Evolutionary conservation across 2,888 invertebrate species (phyloP).

Genomic region (Mesorhabditis spiculigera): DNA sequence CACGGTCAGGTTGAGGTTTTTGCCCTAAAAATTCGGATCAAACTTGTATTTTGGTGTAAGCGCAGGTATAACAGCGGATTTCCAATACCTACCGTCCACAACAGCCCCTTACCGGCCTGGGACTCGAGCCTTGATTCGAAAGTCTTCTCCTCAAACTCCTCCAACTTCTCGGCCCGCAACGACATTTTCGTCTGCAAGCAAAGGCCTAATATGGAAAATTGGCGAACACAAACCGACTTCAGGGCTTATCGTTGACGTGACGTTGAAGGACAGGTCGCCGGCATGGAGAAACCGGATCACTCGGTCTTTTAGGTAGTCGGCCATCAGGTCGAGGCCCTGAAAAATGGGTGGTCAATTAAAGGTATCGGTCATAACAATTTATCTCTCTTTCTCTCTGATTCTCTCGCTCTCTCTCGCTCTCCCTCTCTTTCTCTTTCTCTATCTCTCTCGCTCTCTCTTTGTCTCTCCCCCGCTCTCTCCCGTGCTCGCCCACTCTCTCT

Average conservation of each 20-base stretch:
- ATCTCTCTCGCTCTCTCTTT: too few species aligned
- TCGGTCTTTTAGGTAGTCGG: conserved; percentile 47
- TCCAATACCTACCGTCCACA: conserved; percentile 43
- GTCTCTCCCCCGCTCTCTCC: too few species aligned
- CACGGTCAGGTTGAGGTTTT: conserved; percentile 47
- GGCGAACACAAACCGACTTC: conserved; percentile 17
- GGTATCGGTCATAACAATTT: too few species aligned
- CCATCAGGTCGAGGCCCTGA: conserved; percentile 37
- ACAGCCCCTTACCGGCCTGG: conserved; percentile 41
- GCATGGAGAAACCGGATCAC: conserved; percentile 49
- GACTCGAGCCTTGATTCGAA: conserved; percentile 44
- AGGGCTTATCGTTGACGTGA: conserved; percentile 43
- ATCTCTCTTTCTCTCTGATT: too few species aligned
- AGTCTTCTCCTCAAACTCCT: conserved; percentile 38
- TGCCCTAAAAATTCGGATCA: conserved; percentile 39
- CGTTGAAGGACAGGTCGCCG: conserved; percentile 52
- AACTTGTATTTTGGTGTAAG: not conserved
- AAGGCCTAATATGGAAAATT: too few species aligned
- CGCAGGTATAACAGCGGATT: not conserved
- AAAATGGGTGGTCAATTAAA: not conserved
- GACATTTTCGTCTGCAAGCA: too few species aligned
- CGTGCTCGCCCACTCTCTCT: too few species aligned
- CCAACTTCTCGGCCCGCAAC: conserved; percentile 34
- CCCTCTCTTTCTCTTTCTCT: too few species aligned
- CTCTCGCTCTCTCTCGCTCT: too few species aligned